phyloP scores from a whole-genome alignment of 2,888 invertebrate genomes.

The Chymomyza fuscimana region DNA sequence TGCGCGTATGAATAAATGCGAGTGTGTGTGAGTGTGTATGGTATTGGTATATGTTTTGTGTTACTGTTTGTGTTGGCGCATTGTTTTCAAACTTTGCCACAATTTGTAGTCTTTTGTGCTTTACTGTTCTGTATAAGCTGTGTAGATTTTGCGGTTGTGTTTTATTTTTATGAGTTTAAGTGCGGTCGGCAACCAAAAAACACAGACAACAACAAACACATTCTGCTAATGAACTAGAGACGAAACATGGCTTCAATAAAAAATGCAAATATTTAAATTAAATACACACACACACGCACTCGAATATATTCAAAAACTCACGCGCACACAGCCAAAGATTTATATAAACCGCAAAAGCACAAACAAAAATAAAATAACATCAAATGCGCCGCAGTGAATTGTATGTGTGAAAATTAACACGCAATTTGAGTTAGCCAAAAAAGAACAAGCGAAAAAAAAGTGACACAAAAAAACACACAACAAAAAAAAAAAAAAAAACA shows the following conservation, averaged over 20 bases:
- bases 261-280: slow-evolving; percentile 68
- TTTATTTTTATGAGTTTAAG: slow-evolving; percentile 6
- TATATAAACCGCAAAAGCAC: slow-evolving; percentile 35
- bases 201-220: slow-evolving; percentile 28
- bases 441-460: slow-evolving; percentile 23
- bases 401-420: slow-evolving; percentile 73
- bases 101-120: slow-evolving; percentile 9
- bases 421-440: slow-evolving; percentile 60
- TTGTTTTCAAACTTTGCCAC: slow-evolving; percentile 7
- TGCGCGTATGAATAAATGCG: neutral
- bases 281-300: slow-evolving; percentile 46
- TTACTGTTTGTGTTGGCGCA: slow-evolving; percentile 4
- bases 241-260: slow-evolving; percentile 48
- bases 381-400: slow-evolving; percentile 7
- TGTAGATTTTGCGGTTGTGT: slow-evolving; percentile 6
- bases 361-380: neutral
- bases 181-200: slow-evolving; percentile 5
- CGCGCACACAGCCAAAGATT: slow-evolving; percentile 13
- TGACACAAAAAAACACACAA: slow-evolving; percentile 23
- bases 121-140: slow-evolving; percentile 2
- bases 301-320: slow-evolving; percentile 19
- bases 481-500: too few species aligned
- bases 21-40: neutral
- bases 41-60: neutral
- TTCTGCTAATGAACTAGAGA: slow-evolving; percentile 11